Evolutionary conservation across 2,113 vertebrate genomes (phyloP), one percentile per base, ranked within the genome.

Genomic region (Guaruba guarouba): DNA sequence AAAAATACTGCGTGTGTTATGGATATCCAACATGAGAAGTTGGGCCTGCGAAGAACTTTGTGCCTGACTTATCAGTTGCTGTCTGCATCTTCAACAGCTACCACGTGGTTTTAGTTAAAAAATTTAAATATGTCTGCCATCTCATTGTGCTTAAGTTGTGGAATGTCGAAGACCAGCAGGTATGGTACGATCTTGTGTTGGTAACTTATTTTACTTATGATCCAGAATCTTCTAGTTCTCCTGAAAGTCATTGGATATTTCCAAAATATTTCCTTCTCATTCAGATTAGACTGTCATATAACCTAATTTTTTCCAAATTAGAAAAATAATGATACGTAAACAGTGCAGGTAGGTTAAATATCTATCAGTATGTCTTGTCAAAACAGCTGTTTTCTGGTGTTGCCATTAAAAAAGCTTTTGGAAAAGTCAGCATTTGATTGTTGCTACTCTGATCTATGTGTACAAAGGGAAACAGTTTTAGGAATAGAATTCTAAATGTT

Each of bases 81-180:
- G 74, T 85, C 87, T 68, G 44, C 66, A 54, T 55, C 52, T 63
- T 71, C 83, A 73, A 71, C 43, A n/a, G 0, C 61, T 67, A 4
- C 33, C 69, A 49, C 23, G 44, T 35, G 13, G 29, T 71, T 92
- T 85, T 83, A 55, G 61, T 31, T 91, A 51, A 35, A 88, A 82
- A 96, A 96, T 74, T 85, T 95, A 74, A 98, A 93, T 88, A 99
- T 98, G 98, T 98, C 97, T 69, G 77, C 98, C 96, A 97, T 97
- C 96, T 98, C 97, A 2, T 77, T 98, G 88, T 98, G 98, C 96
- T 98, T 99, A 66, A 97, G 89, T 39, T 98, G 98, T 97, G 98
- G 98, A 91, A 92, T 92, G 85, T 96, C 64, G 10, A 98, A 98
- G 97, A 82, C 69, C 76, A 96, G 68, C 97, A 98, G 98, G 98